Percentiles rank a stretch among this genome's conserved stretches.
These are phyloP conservation scores for Pongo abelii DNA, from an alignment of 2,113 vertebrate genomes.

Conservation along the genomic window DNA sequence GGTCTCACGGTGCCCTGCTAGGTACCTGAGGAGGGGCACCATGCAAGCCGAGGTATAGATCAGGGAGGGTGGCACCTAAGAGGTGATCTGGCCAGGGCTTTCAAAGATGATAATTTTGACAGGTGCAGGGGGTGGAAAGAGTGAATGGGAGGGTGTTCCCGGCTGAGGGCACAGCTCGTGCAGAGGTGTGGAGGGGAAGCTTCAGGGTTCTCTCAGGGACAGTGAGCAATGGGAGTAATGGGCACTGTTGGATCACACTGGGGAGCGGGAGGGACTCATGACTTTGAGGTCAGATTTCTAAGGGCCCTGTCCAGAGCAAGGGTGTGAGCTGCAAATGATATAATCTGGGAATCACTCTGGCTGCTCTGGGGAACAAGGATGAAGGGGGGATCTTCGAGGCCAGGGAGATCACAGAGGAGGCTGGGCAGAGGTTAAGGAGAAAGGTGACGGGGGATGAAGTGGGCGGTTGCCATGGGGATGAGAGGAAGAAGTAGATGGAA, in stretches of 20 bases:
- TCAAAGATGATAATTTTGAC: background rate
- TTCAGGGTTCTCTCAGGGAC: background rate
- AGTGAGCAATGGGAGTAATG: background rate
- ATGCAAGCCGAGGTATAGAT: background rate
- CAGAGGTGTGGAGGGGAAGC: background rate
- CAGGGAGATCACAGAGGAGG: background rate
- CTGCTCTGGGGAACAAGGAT: background rate
- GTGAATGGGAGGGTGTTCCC: background rate
- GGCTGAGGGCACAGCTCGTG: background rate
- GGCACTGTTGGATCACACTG: background rate
- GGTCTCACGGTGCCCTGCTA: background rate
- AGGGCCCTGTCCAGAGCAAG: background rate
- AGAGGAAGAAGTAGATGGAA: conserved; percentile 9
- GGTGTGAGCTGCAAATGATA: background rate
- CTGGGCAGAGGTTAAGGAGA: background rate
- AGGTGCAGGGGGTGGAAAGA: background rate
- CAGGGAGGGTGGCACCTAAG: background rate
- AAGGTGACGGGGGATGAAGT: background rate
- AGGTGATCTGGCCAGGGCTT: background rate
- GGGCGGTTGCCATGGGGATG: background rate
- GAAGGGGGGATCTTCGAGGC: background rate
- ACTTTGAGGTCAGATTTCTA: background rate
- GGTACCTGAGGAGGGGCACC: background rate
- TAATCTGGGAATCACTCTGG: background rate
- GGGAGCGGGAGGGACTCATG: background rate